Conservation (phyloP, 2,113 vertebrate genomes). For the Micronisus gabar region DNA sequence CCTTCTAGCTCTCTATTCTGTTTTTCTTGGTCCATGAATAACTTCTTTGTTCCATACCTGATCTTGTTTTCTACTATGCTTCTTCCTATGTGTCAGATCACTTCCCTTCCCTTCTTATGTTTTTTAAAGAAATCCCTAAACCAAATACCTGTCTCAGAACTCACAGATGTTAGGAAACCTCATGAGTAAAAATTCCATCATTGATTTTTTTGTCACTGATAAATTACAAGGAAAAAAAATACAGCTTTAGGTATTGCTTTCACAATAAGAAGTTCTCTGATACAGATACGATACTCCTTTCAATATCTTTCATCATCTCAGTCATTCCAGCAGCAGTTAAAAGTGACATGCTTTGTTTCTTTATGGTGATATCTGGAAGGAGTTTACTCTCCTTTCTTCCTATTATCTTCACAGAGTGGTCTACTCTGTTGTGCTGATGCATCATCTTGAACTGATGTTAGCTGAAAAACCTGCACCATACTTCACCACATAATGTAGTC, state of each 20-base stretch:
- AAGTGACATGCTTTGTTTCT: background rate
- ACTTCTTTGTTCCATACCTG: background rate
- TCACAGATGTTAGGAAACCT: background rate
- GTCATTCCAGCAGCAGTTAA: background rate
- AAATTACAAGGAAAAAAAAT: background rate
- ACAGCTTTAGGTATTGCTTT: background rate
- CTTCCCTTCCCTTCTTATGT: background rate
- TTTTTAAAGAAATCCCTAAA: background rate
- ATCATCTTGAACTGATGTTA: background rate
- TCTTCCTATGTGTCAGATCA: background rate
- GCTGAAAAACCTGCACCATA: background rate
- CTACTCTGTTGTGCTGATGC: background rate
- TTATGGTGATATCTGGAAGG: background rate
- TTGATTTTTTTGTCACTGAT: background rate
- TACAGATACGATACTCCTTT: background rate
- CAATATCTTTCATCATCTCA: background rate
- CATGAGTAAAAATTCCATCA: background rate
- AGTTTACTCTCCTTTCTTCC: background rate
- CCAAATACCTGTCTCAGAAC: background rate
- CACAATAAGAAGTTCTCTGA: background rate
- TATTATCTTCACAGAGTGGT: background rate
- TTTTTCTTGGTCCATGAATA: background rate
- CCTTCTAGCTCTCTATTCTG: background rate
- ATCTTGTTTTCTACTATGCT: background rate
- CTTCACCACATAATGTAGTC: background rate